A percentile compares a stretch with the other conserved stretches of the same genome.
phyloP scores from a whole-genome alignment of 2,797 vertebrate genomes.

The Bradypodion ventrale region DNA sequence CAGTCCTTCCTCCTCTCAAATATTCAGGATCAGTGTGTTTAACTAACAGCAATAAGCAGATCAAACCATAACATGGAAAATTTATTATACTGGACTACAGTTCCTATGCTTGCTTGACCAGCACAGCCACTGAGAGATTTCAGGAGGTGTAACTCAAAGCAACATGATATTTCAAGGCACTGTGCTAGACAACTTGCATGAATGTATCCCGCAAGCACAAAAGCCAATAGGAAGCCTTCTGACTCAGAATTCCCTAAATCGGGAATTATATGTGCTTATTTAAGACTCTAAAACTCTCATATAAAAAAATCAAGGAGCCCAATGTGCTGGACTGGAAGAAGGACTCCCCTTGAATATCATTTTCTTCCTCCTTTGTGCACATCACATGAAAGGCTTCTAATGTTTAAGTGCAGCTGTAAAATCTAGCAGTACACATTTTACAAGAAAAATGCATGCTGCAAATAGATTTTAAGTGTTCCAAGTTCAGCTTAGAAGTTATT shows the following conservation, averaged over 20 bases:
- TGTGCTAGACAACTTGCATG: too few species aligned
- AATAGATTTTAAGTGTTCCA: neutral
- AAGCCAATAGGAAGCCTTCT: neutral
- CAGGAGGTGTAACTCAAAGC: neutral
- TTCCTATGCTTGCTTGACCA: neutral
- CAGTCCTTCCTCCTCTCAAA: neutral
- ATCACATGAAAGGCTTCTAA: constrained; percentile 8
- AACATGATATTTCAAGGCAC: neutral
- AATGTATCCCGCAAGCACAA: neutral
- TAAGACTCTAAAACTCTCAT: neutral
- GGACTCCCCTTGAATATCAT: neutral
- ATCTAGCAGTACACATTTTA: constrained; percentile 15
- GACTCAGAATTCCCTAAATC: neutral
- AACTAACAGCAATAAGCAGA: neutral
- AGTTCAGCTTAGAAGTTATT: constrained; percentile 1
- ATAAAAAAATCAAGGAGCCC: neutral
- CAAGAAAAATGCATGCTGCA: constrained; percentile 13
- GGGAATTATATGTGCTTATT: neutral
- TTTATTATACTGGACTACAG: neutral
- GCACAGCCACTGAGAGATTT: neutral
- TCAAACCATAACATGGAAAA: neutral
- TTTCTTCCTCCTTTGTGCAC: neutral
- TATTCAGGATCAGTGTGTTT: too few species aligned
- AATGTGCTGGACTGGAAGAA: neutral
- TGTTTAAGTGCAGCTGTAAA: constrained; percentile 8